These are phyloP conservation scores for Tetrax tetrax DNA, from an alignment of 2,113 vertebrate species.

Conservation along the genomic window DNA sequence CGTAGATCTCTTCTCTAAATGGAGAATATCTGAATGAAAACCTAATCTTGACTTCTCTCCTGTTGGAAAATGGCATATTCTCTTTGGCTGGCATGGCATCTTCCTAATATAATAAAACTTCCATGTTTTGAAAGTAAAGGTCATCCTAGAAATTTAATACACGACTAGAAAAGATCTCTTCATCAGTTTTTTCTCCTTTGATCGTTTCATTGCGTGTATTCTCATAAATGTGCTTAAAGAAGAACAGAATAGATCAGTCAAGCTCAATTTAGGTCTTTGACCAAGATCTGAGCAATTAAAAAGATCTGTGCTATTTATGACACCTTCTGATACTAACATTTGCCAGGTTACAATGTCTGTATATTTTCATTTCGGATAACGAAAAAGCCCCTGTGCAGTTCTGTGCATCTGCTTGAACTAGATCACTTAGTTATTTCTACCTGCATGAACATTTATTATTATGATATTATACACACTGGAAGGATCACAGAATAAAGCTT, in stretches of 20 bases:
- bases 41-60: slow-evolving; percentile 30
- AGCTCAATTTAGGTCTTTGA: slow-evolving; percentile 65
- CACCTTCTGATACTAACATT: slow-evolving; percentile 57
- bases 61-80: slow-evolving; percentile 20
- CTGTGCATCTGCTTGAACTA: slow-evolving; percentile 28
- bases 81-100: slow-evolving; percentile 16
- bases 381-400: slow-evolving; percentile 11
- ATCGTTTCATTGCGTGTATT: slow-evolving; percentile 73
- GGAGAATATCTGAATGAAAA: background rate
- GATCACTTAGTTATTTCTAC: slow-evolving; percentile 14
- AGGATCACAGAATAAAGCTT: slow-evolving; percentile 24
- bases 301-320: slow-evolving; percentile 66
- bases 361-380: slow-evolving; percentile 47
- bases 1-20: background rate
- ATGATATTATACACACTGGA: background rate
- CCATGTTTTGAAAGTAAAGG: slow-evolving; percentile 53
- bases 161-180: slow-evolving; percentile 59
- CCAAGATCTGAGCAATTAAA: slow-evolving; percentile 73
- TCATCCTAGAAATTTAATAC: slow-evolving; percentile 67
- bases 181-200: slow-evolving; percentile 59
- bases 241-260: slow-evolving; percentile 61
- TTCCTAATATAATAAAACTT: slow-evolving; percentile 52
- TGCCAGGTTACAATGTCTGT: slow-evolving; percentile 43
- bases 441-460: slow-evolving; percentile 5
- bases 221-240: slow-evolving; percentile 68